phyloP scores from a whole-genome alignment of 2,888 invertebrate species.

The Eupithecia exiguata region DNA sequence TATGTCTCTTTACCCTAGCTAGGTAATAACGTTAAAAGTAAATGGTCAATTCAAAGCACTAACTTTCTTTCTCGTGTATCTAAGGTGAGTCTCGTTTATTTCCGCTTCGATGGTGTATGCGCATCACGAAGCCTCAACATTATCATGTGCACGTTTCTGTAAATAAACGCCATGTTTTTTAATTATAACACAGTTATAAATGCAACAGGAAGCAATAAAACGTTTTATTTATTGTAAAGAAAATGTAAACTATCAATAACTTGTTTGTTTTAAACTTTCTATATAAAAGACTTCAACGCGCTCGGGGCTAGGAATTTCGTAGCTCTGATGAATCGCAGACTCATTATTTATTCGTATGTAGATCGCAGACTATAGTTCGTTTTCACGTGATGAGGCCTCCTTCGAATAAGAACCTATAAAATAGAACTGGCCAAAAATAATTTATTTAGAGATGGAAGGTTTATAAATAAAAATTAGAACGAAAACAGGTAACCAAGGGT shows the following conservation, averaged over 20 bases:
- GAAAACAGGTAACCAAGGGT: not conserved
- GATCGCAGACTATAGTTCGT: not conserved
- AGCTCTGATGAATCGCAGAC: not conserved
- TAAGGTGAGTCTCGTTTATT: conserved; percentile 29
- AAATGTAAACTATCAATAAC: conserved; percentile 2
- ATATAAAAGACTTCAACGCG: conserved; percentile 25
- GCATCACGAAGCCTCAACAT: conserved; percentile 19
- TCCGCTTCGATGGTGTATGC: conserved; percentile 31
- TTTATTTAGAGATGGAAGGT: not conserved
- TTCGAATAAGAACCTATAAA: not conserved
- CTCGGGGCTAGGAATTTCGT: conserved; percentile 18
- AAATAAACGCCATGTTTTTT: conserved; percentile 14
- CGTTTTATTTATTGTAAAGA: conserved; percentile 8
- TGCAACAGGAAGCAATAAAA: conserved; percentile 11
- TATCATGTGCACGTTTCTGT: conserved; percentile 15
- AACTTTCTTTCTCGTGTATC: conserved; percentile 25
- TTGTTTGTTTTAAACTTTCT: not conserved
- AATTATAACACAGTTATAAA: conserved; percentile 1
- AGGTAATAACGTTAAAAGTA: no score
- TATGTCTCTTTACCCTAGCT: no score
- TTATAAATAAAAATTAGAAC: not conserved
- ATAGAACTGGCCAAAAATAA: not conserved
- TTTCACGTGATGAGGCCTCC: not conserved
- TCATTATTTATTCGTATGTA: no score
- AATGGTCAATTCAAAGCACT: not conserved